Conservation (phyloP, 92 coral and sea anemone species). For the Zoanthus gigantus region DNA sequence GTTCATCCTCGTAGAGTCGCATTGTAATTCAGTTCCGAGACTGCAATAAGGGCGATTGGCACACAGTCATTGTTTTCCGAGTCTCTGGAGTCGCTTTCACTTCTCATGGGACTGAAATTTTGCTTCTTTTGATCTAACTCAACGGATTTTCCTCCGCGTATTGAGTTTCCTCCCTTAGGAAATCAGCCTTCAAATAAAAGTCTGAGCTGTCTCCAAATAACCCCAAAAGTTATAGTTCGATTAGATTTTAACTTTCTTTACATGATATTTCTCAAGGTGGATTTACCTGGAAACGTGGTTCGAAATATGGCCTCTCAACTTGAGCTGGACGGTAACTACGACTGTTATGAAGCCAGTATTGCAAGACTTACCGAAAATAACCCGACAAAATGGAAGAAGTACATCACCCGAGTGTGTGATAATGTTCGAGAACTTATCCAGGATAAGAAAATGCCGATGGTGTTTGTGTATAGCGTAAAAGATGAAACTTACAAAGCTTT, state of each 20-base stretch:
- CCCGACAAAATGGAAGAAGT: slow-evolving; percentile 69
- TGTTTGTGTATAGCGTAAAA: slow-evolving; percentile 85
- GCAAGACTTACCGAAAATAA: slow-evolving; percentile 78
- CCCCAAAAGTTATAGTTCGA: not conserved
- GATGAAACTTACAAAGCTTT: slow-evolving; percentile 87
- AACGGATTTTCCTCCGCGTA: no score
- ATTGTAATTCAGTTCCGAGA: no score
- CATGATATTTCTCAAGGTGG: slow-evolving; percentile 72
- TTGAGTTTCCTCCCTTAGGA: no score
- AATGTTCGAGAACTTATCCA: slow-evolving; percentile 81
- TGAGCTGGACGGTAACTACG: slow-evolving; percentile 80
- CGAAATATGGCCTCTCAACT: slow-evolving; percentile 78
- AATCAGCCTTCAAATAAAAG: not conserved
- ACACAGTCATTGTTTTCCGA: no score
- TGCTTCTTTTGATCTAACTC: no score
- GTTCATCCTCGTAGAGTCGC: no score
- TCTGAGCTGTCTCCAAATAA: no score
- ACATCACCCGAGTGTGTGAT: slow-evolving; percentile 82
- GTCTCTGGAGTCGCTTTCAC: no score
- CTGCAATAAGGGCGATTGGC: no score
- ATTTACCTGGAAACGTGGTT: slow-evolving; percentile 82
- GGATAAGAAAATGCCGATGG: slow-evolving; percentile 74
- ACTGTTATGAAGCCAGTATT: slow-evolving; percentile 74
- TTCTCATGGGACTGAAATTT: no score
- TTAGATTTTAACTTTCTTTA: not conserved